Percentiles rank a stretch among this genome's conserved stretches.
Conservation (phyloP, 2,113 vertebrate species). For the Gyps fulvus region DNA sequence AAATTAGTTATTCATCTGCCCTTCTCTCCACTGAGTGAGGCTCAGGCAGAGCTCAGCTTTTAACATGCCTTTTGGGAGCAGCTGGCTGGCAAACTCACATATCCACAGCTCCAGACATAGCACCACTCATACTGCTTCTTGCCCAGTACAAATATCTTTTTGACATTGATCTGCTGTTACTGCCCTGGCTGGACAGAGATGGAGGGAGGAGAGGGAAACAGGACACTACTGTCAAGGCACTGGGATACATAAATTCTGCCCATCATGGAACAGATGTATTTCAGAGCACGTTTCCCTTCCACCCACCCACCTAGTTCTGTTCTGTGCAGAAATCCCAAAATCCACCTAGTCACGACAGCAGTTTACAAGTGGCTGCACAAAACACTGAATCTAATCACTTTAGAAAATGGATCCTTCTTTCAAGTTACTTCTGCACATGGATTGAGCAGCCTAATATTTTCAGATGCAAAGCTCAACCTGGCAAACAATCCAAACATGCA, state of each 20-base stretch:
- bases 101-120: not conserved
- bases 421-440: not conserved
- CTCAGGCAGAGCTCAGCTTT: not conserved
- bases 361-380: not conserved
- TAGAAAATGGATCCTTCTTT: not conserved
- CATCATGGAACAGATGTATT: not conserved
- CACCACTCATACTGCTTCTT: not conserved
- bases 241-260: not conserved
- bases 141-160: not conserved
- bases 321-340: not conserved
- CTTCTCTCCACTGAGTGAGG: not conserved
- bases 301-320: not conserved
- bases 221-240: not conserved
- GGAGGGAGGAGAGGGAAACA: not conserved
- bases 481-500: not conserved
- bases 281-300: not conserved
- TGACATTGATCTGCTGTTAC: not conserved
- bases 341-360: accelerated
- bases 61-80: not conserved
- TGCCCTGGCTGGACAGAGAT: not conserved
- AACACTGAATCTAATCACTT: not conserved
- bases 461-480: not conserved
- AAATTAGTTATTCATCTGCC: not conserved
- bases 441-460: not conserved
- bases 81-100: not conserved